Base-by-base conservation (phyloP, 2,888 invertebrate genomes). In the Pteria penguin region DNA sequence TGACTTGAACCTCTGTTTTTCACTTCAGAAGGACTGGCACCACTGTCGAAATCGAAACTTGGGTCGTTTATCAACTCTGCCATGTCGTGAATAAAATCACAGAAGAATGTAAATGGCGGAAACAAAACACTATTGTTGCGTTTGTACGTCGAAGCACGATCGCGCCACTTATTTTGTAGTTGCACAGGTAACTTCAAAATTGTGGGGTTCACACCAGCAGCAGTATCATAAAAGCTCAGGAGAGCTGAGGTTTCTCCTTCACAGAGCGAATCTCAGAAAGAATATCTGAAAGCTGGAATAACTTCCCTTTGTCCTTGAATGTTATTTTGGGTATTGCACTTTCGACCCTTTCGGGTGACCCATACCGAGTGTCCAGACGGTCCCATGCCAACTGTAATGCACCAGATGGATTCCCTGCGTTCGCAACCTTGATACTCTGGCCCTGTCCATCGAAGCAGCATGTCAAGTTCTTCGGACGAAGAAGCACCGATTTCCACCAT, bases 21-120 rank as follows among this genome's bases (percentile, higher is more conserved):
- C 8, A 4, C 18, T 31, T 62, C 29, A 24, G 26, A 3, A 31
- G 5, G 11, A 14, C 14, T 29, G 5, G 33, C 32, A 22, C 33
- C 36, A 29, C 26, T n/a, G 55, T 60, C 22, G 45, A 66, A 65
- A 14, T 65, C 36, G 29, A 72, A 58, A 29, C 66, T 58, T 4
- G 72, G 58, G 33, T 72, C 65, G 36, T 72, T 65, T 4, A 66
- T 58, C 22, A 60, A 52, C 29, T 66, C 33, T 31, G 58, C 45
- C 72, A 72, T 72, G 24, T 65, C 66, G 14, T n/a, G 27, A 58
- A 72, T 57, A 54, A 72, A 66, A 24, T 72, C 65, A 36, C 65
- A 57, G 58, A 72, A 66, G 45, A 36, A 65, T 22, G 8, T 66
- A 36, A 65, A 72, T 26, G 63, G 72, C 32, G 72, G 72, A 57